Base-by-base conservation (phyloP, 1,140 invertebrate genomes). In the Lepidurus packardi region DNA sequence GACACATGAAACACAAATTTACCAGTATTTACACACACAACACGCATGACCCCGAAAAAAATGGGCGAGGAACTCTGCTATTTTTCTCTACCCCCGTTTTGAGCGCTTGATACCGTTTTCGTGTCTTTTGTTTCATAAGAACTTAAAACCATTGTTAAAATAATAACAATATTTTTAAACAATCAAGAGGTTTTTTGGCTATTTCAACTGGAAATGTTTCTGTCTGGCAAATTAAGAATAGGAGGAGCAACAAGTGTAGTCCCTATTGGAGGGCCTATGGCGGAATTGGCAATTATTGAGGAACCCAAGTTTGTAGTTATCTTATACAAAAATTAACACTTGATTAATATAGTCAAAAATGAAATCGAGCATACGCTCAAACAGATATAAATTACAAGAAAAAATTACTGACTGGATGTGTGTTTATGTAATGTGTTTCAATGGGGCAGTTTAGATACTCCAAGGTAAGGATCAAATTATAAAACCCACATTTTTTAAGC, bases 261-360 rank as follows among this genome's bases (percentile, higher is more conserved):
- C 53, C 53, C 53, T 65, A 21, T 65, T 5, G 53, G 53, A 13
- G 53, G 53, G 53, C 16, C n/a, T 65, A 65, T 65, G 53, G 21
- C 53, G 53, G 53, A 65, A 65, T 65, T 65, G 53, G 53, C 53
- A 65, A 65, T 65, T 65, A 65, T 65, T 65, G 53, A 65, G 53
- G 53, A 65, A 65, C 53, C 53, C 53, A 65, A 65, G 53, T 65
- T 65, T n/a, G 10, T 21, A 65, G 53, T 65, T 11, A n/a, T n/a
- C 8, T 65, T 7, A 13, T 65, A 13, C 13, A 65, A 65, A 65
- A 65, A 65, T 16, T 1, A 47, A 47, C 53, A 65, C 13, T 7
- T 34, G 34, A 34, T 34, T 34, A 34, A 34, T 4, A 34, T 34
- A 34, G 34, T 34, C 34, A 34, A 3, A 34, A 34, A 34, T 34